Evolutionary conservation across 2,888 invertebrate genomes (phyloP).

Genomic region (Cantharis nigra): DNA sequence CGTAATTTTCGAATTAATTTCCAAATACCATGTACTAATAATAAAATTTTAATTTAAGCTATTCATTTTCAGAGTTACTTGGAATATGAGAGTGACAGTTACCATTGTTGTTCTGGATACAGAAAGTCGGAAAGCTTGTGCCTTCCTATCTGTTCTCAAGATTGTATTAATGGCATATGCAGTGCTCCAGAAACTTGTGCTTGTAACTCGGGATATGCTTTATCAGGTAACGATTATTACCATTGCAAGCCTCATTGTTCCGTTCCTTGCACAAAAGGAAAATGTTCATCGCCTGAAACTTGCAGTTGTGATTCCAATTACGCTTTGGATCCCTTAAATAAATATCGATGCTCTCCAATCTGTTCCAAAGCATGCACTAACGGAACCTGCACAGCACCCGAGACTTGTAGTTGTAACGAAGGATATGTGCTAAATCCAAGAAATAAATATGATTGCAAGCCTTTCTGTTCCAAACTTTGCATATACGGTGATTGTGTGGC

Average conservation of each 20-base stretch:
- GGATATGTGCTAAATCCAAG: conserved; percentile 50
- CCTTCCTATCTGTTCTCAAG: conserved; percentile 6
- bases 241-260: background rate
- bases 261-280: conserved; percentile 42
- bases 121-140: conserved; percentile 10
- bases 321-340: background rate
- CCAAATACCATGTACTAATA: background rate
- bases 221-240: conserved; percentile 45
- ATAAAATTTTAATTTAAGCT: background rate
- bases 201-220: background rate
- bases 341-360: background rate
- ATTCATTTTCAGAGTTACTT: background rate
- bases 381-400: conserved; percentile 48
- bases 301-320: conserved; percentile 48
- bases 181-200: background rate
- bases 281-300: conserved; percentile 46
- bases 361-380: conserved; percentile 39
- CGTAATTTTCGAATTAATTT: background rate
- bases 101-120: conserved; percentile 2
- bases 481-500: conserved; percentile 50
- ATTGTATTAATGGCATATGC: conserved; percentile 25
- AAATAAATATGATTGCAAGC: conserved; percentile 30
- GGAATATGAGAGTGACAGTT: background rate
- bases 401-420: conserved; percentile 50
- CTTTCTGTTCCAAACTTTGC: conserved; percentile 47